Percentiles rank a stretch among this genome's conserved stretches.
These are phyloP conservation scores for Stomatorhinus ivindoensis DNA, from an alignment of 2,113 vertebrate species.

Conservation along the genomic window DNA sequence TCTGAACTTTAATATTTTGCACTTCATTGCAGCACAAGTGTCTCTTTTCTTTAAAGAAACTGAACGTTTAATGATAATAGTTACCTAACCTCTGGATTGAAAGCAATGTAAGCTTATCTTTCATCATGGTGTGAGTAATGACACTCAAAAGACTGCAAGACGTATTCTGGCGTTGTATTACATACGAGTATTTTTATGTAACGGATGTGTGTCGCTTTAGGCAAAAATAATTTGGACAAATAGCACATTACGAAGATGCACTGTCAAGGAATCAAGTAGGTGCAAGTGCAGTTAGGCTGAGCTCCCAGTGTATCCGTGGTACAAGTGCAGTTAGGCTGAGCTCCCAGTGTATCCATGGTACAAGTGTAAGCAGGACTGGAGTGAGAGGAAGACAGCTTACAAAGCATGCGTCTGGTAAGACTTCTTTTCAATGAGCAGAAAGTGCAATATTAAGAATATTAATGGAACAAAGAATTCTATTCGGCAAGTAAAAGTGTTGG, in stretches of 20 bases:
- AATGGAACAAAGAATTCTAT: background rate
- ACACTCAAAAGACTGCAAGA: background rate
- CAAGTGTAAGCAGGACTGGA: background rate
- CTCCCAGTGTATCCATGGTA: background rate
- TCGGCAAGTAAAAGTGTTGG: background rate
- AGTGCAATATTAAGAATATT: background rate
- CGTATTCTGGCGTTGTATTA: background rate
- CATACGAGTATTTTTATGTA: background rate
- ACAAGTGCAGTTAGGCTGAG: background rate
- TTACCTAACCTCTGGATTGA: no score
- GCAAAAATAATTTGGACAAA: background rate
- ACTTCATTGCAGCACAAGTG: background rate
- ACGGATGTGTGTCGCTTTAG: background rate
- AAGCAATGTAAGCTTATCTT: background rate
- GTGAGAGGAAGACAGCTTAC: background rate
- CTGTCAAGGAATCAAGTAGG: background rate
- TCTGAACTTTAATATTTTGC: background rate
- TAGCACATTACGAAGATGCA: background rate
- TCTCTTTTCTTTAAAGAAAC: background rate
- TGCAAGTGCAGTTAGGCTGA: background rate
- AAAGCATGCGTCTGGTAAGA: background rate
- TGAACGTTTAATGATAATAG: background rate
- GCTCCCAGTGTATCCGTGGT: background rate
- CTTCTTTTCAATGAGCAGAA: background rate
- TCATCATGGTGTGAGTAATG: background rate